Evolutionary conservation across 2,113 vertebrate genomes (phyloP), one percentile per base, ranked within the genome.

Genomic region (Eptesicus fuscus): DNA sequence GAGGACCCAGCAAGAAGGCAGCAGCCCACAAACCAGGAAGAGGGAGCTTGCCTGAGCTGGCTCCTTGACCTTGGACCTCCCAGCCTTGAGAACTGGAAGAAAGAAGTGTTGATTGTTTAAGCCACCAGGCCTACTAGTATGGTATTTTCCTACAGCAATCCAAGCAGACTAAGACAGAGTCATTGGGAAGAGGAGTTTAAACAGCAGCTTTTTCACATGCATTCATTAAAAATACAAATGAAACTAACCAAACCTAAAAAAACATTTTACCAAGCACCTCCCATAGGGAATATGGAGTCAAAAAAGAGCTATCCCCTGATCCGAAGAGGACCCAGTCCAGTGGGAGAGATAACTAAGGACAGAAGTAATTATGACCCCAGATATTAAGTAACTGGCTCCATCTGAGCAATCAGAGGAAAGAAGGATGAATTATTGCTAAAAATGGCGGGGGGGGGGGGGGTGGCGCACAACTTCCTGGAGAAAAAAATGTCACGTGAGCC

Each of bases 211-310:
- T 80, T 53, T 40, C 67, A 47, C 20, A 11, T 2, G 12, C 12
- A 35, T 56, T 59, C 44, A 35, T 76, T 80, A 83, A 96, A 93
- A 83, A n/a, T 59, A 87, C 69, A 89, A 86, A 53, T 32, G 20
- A 88, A 70, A 61, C 65, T 42, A 56, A 51, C 22, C 47, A 78
- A 47, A 74, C 17, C 23, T 14, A 22, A 86, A 76, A 70, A 56
- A 30, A 59, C 44, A 67, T 80, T 91, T 85, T 74, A 76, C 67
- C 44, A 17, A 14, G 28, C 14, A 61, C n/a, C 42, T 90, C 47
- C 63, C 35, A 2, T 5, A 69, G 40, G 35, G 35, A 67, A 40
- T 4, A 9, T 1, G 35, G 47, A 73, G 61, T 67, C 84, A 69
- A 73, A 76, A 59, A 53, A 44, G 53, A 79, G 40, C 3, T 23